Conservation (phyloP, 2,797 vertebrate genomes). For the Cyclopterus lumpus region DNA sequence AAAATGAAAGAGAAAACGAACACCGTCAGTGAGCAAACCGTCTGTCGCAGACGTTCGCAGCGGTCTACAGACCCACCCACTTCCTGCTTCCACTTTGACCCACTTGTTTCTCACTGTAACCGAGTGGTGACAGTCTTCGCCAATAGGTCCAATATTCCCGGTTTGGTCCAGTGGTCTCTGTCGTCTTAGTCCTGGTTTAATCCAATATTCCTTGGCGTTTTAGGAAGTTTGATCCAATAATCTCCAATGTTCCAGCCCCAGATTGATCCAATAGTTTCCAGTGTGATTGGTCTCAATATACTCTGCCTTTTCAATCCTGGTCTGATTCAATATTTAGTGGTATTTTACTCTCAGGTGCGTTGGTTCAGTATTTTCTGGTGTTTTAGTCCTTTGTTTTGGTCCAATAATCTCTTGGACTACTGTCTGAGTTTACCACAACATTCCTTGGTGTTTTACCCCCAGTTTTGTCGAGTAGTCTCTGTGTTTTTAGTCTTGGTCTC, state of each 20-base stretch:
- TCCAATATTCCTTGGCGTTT: background rate
- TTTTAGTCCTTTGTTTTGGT: background rate
- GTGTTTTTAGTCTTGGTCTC: background rate
- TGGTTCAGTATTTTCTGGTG: fast-evolving
- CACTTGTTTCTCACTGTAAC: background rate
- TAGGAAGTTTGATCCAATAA: background rate
- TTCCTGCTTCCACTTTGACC: background rate
- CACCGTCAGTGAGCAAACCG: background rate
- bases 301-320: background rate
- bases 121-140: too few species aligned
- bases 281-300: background rate
- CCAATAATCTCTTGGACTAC: background rate
- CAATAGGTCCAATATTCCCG: too few species aligned
- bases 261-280: background rate
- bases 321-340: background rate
- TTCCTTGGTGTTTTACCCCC: background rate
- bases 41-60: background rate
- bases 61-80: background rate
- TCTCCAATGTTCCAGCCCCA: background rate
- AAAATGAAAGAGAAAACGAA: background rate
- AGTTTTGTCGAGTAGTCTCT: background rate
- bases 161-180: background rate
- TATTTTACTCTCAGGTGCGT: background rate
- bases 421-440: background rate
- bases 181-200: background rate